These are phyloP conservation scores for Digitonthophagus gazella DNA, from an alignment of 2,888 invertebrate genomes.

Conservation along the genomic window DNA sequence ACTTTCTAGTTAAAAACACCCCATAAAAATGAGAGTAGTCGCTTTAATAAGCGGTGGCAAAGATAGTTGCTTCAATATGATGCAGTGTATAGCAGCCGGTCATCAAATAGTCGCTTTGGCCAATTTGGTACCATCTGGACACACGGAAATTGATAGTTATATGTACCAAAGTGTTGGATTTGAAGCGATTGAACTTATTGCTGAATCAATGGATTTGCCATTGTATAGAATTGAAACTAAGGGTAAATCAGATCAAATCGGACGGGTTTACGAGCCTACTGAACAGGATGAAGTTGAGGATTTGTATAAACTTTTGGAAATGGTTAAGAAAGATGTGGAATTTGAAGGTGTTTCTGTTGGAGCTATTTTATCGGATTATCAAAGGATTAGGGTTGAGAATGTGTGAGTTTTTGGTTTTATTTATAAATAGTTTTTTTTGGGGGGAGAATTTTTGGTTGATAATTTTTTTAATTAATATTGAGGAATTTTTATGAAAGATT, in stretches of 20 bases:
- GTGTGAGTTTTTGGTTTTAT: conserved; percentile 69
- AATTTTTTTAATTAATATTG: background rate
- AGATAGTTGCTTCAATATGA: conserved; percentile 98
- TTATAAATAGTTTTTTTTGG: background rate
- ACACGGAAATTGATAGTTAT: conserved; percentile 69
- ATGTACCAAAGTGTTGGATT: conserved; percentile 99
- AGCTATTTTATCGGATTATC: conserved; percentile 98
- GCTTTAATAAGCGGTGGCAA: conserved; percentile 96
- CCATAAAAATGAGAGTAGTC: conserved; percentile 74
- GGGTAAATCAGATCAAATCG: conserved; percentile 79
- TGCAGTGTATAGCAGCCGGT: conserved; percentile 95
- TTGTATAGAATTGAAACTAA: conserved; percentile 81
- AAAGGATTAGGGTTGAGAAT: conserved; percentile 95
- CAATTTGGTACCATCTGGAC: conserved; percentile 84
- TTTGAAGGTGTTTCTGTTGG: conserved; percentile 95
- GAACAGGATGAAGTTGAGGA: conserved; percentile 97
- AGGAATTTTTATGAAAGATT: no score
- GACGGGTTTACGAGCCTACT: conserved; percentile 75
- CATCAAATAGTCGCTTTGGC: conserved; percentile 95
- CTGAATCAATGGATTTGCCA: conserved; percentile 91
- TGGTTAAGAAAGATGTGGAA: conserved; percentile 63
- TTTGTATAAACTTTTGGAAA: conserved; percentile 76
- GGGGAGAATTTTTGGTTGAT: background rate
- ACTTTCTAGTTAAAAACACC: conserved; percentile 23
- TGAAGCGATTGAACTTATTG: conserved; percentile 87